A percentile compares a stretch with the other conserved stretches of the same genome.
phyloP scores from a whole-genome alignment of 2,113 vertebrate genomes.

The Misgurnus anguillicaudatus region DNA sequence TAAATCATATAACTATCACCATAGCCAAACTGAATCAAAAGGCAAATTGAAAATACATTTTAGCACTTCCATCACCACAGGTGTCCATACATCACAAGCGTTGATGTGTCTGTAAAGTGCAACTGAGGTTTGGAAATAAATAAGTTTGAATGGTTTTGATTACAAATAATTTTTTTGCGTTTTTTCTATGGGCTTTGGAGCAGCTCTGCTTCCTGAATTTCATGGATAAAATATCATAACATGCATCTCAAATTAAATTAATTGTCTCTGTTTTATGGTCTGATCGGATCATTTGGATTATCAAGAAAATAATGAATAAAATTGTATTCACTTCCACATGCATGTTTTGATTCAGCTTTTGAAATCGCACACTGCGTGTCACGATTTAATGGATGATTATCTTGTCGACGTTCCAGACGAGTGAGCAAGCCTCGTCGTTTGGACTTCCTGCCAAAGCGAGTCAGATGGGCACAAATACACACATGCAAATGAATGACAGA shows the following conservation, averaged over 20 bases:
- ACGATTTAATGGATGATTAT: constrained; percentile 44
- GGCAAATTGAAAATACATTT: not conserved
- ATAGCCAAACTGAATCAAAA: not conserved
- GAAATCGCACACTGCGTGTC: not conserved
- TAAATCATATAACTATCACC: not conserved
- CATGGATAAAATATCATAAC: not conserved
- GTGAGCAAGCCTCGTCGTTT: constrained; percentile 37
- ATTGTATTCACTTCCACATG: no score
- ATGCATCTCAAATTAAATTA: not conserved
- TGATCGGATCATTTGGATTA: not conserved
- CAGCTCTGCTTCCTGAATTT: no score
- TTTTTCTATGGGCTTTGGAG: no score
- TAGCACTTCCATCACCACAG: not conserved
- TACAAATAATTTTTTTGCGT: no score
- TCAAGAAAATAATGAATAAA: not conserved
- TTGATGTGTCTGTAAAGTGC: not conserved
- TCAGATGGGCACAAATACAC: constrained; percentile 48
- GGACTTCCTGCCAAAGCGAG: constrained; percentile 25
- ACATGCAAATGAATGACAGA: constrained; percentile 40
- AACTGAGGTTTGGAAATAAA: no score
- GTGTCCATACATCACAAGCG: constrained; percentile 1
- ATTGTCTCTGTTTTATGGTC: not conserved
- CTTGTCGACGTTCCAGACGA: constrained; percentile 7
- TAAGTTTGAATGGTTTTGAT: no score
- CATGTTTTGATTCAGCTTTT: not conserved